These are phyloP conservation scores for Sternarchorhynchus goeldii DNA, from an alignment of 2,797 vertebrate species.

Conservation along the genomic window DNA sequence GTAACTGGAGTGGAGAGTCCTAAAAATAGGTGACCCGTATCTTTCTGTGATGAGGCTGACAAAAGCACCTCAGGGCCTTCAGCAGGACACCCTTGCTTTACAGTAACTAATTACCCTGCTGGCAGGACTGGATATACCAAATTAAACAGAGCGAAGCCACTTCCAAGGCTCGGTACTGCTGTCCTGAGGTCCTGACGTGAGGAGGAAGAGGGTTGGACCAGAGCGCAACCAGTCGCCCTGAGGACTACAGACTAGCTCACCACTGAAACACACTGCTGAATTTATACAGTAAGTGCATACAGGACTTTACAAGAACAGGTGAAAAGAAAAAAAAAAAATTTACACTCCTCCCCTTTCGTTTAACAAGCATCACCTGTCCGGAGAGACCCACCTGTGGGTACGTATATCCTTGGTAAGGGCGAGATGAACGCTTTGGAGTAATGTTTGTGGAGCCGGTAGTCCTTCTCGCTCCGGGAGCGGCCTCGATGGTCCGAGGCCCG, in stretches of 20 bases:
- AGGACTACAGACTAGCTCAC: too few relatives aligned
- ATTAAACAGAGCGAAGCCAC: background rate
- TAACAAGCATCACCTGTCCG: background rate
- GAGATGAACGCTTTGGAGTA: constrained; percentile 85
- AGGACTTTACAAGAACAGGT: background rate
- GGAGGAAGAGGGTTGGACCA: too few relatives aligned
- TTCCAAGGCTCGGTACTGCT: too few relatives aligned
- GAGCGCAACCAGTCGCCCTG: too few relatives aligned
- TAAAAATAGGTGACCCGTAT: constrained; percentile 57
- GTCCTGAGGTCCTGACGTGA: too few relatives aligned
- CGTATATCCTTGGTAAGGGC: constrained; percentile 84
- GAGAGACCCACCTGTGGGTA: constrained; percentile 84
- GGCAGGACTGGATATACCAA: background rate
- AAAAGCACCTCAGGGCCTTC: constrained; percentile 23
- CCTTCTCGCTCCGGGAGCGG: constrained; percentile 96
- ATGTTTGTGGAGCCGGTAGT: constrained; percentile 93
- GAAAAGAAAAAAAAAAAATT: background rate
- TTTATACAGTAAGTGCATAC: background rate
- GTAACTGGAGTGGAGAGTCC: constrained; percentile 25
- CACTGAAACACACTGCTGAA: too few relatives aligned
- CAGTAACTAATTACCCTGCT: constrained; percentile 27
- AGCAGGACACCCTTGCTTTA: constrained; percentile 10
- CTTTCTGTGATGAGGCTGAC: constrained; percentile 38
- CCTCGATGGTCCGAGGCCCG: constrained; percentile 86
- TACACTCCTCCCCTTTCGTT: too few relatives aligned